These are phyloP conservation scores for roundworm (Caenorhabditis elegans) DNA, from an alignment of 1,140 invertebrate genomes.

Conservation along the genomic window DNA sequence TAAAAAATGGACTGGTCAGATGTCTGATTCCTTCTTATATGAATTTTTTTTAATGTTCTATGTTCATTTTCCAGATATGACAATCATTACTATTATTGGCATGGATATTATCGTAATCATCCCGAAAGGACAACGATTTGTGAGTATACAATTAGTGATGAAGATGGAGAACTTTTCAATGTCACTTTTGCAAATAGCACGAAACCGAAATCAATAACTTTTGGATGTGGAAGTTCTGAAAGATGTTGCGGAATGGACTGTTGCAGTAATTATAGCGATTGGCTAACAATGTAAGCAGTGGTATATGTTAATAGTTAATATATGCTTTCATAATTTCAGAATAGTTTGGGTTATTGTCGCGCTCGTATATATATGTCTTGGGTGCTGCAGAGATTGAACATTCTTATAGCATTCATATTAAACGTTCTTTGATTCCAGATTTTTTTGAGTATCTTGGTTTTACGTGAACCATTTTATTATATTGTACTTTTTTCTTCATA, in stretches of 20 bases:
- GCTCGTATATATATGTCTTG: too few relatives aligned
- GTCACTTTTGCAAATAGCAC: neutral
- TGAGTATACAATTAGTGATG: neutral
- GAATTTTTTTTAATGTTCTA: too few relatives aligned
- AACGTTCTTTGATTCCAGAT: too few relatives aligned
- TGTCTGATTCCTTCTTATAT: too few relatives aligned
- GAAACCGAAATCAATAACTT: neutral
- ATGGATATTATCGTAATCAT: neutral
- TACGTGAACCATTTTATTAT: too few relatives aligned
- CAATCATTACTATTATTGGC: neutral
- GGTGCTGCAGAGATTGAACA: too few relatives aligned
- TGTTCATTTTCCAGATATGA: neutral
- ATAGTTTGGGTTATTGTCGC: neutral
- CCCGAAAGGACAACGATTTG: neutral
- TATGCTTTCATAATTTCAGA: too few relatives aligned
- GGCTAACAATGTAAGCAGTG: neutral
- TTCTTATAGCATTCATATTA: too few relatives aligned
- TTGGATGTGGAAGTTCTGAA: neutral
- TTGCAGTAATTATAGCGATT: neutral
- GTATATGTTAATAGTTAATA: too few relatives aligned
- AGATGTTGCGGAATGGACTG: neutral
- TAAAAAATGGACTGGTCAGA: too few relatives aligned
- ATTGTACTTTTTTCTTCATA: too few relatives aligned
- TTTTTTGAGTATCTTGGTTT: too few relatives aligned
- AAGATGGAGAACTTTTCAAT: neutral